Evolutionary conservation across 2,888 invertebrate genomes (phyloP), one percentile per base, ranked within the genome.

Genomic region (Ichneumon xanthorius): DNA sequence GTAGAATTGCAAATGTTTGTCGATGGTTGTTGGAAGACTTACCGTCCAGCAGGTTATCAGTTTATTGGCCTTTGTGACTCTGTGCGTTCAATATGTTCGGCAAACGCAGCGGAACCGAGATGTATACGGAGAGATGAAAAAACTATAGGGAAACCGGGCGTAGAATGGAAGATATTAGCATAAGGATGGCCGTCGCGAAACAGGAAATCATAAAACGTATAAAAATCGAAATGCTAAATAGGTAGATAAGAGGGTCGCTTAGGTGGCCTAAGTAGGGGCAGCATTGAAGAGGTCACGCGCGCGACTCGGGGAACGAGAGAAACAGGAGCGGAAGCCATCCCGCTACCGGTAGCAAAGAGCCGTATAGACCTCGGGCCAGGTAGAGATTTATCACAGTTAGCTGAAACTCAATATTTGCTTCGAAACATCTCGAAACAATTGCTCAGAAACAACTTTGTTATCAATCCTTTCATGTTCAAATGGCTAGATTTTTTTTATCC

Each of bases 201-300:
- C 88, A 91, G 91, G 91, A 91, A 92, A 92, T 92, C 90, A 86
- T 92, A 92, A 92, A 92, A 90, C 85, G 89, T 86, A 92, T 92
- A 89, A 92, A 92, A 91, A 92, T 92, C 88, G 87, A 87, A 91
- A 90, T 88, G 88, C 89, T 88, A 90, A 90, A 89, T 89, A 88
- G 88, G 84, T 16, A 90, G 90, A 90, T 89, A 89, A 89, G 89
- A 83, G 86, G 78, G 82, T 67, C 72, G 72, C n/a, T 16, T 68
- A 71, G 87, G 88, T 85, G 82, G 88, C 87, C 87, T 92, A 92
- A 92, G 91, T 89, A 92, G 90, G 89, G 88, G 82, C 88, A 80
- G 89, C 84, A 92, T 93, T 93, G 91, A 92, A 87, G 86, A 75
- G 88, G 92, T 93, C 93, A 93, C 93, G 93, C 89, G 87, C 92